Evolutionary conservation across 2,113 vertebrate species (phyloP), one percentile per base, ranked within the genome.

Genomic region (Amphiprion ocellaris): DNA sequence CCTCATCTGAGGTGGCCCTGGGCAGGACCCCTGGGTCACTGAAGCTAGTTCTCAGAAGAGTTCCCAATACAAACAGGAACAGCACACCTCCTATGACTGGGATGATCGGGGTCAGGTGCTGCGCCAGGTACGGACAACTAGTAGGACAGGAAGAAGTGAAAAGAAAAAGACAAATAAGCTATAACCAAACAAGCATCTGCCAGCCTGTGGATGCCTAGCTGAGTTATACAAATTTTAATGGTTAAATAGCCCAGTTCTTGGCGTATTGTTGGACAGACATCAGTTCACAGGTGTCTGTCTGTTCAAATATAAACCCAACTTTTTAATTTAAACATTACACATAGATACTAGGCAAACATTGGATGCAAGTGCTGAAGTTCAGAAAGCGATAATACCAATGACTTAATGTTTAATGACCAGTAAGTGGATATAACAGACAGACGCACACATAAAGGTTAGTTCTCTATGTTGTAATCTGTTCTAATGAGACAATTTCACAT

Each of bases 21-120:
- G 97, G 97, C 76, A 98, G 95, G 85, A 99, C 97, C 58, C 97
- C 97, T 0, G 97, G 97, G 82, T 99, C 97, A 80, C 96, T 99
- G 95, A 99, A 99, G 94, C 97, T 99, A 74, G 97, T 98, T 46
- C 97, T 95, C 49, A 99, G 94, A 90, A 99, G 94, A 4, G 97
- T 98, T 79, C 97, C 97, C 94, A 98, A 93, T 84, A 99, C 97
- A 84, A 99, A 99, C 91, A 99, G 88, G 94, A 97, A 97, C 58
- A 99, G 94, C 82, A 96, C 92, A 8, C 96, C 97, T 62, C 96
- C 97, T 4, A 97, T 93, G 77, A 95, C 97, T n/a, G 97, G 97
- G 81, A 99, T 96, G 72, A 96, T 95, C 1, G 97, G 97, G 0
- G 96, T 98, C 92, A 99, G 94, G 49, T 94, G 88, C 84, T 83